Evolutionary conservation across 2,113 vertebrate genomes (phyloP).

Genomic region (Platysteira castanea): DNA sequence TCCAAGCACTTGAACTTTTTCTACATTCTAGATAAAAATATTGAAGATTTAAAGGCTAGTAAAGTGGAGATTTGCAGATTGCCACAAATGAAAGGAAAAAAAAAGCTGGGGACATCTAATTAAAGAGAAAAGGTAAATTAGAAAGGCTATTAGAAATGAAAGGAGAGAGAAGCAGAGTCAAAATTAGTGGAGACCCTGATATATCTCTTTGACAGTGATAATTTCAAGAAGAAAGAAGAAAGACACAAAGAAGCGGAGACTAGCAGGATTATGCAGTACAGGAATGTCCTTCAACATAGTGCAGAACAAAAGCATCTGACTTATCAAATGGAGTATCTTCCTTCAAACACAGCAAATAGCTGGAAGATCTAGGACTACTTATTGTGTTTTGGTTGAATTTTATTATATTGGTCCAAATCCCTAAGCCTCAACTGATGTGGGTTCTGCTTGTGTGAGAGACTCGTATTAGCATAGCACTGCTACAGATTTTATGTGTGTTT

Average conservation of each 20-base stretch:
- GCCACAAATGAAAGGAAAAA: background rate
- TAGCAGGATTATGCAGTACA: background rate
- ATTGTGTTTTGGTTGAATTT: background rate
- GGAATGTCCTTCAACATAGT: background rate
- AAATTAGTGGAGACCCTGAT: background rate
- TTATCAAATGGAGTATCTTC: background rate
- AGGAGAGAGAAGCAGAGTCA: background rate
- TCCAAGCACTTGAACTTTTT: background rate
- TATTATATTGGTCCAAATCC: background rate
- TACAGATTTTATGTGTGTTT: background rate
- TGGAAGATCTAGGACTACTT: background rate
- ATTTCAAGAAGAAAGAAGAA: background rate
- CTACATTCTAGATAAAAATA: background rate
- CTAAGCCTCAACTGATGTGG: background rate
- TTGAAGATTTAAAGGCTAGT: background rate
- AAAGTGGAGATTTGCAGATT: background rate
- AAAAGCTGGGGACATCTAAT: accelerated
- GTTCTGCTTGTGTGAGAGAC: background rate
- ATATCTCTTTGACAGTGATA: background rate
- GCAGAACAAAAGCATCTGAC: background rate
- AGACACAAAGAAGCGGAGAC: background rate
- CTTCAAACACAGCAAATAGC: background rate
- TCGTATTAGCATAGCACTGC: background rate
- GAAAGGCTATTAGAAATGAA: background rate
- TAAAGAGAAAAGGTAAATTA: background rate